Evolutionary conservation across 1,140 invertebrate species (phyloP), one percentile per base, ranked within the genome.

Genomic region (Heliconius melpomene): DNA sequence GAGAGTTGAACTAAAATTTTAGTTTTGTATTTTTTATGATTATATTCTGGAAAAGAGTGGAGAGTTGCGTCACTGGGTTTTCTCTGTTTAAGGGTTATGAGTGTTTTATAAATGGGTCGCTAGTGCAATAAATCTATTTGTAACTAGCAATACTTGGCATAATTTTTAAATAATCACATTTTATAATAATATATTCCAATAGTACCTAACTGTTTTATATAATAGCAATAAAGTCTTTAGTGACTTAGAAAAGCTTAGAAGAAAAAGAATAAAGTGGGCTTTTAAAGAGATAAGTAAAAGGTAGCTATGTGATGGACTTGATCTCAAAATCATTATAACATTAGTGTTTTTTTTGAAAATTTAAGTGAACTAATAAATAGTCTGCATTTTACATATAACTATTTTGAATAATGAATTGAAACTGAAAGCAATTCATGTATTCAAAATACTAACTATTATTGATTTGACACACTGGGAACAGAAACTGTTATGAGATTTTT

Each of bases 231-330:
- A 26, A 60, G 8, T 60, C n/a, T 26, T 60, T 60, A 26, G 57
- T 66, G 26, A 66, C 3, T 66, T 66, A 66, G 60, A 66, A 29
- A 60, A 16, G 13, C 60, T 66, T 29, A 11, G n/a, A 66, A 66
- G 23, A n/a, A 26, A 11, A 13, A 29, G 16, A 29, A 26, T 66
- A 16, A 57, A 23, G 26, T 29, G 11, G 26, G 60, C 60, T 66
- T 66, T 66, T 66, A 29, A 66, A 66, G 60, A 66, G 13, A 66
- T 26, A 66, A 29, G 23, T 66, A 29, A 66, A 66, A 29, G 60
- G 60, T 66, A 66, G 60, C 26, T 66, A 29, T 13, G 23, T 66
- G 60, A 29, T 66, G 60, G 18, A 66, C 26, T 66, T 66, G 60
- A 66, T 66, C 60, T 66, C 60, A 66, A 13, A 29, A 23, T 26